These are phyloP conservation scores for Amia ocellicauda DNA, from an alignment of 2,113 vertebrate genomes.

Conservation along the genomic window DNA sequence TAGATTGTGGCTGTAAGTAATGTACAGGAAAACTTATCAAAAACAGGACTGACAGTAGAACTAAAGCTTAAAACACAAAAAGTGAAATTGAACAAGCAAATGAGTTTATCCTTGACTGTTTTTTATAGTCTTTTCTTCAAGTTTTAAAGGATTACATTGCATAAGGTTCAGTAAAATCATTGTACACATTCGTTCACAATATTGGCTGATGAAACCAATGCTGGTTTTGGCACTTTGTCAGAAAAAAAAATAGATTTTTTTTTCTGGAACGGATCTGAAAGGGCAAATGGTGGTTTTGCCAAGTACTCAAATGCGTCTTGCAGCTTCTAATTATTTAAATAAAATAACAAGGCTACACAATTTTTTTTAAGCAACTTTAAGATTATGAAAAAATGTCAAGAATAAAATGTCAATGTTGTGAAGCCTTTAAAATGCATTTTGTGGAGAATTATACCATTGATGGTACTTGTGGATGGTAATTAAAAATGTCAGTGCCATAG, in stretches of 20 bases:
- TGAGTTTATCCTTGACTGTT: slow-evolving; percentile 14
- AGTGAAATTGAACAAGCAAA: slow-evolving; percentile 27
- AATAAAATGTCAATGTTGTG: no score
- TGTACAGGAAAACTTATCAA: neutral
- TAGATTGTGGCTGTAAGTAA: neutral
- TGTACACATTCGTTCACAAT: slow-evolving; percentile 22
- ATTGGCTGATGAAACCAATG: slow-evolving; percentile 35
- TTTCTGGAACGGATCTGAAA: no score
- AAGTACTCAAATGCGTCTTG: neutral
- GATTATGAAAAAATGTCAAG: no score
- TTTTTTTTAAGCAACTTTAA: no score
- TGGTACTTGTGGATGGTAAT: no score
- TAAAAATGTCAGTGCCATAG: no score
- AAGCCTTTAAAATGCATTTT: no score
- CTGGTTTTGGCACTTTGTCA: slow-evolving; percentile 58
- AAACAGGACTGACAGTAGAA: slow-evolving; percentile 5
- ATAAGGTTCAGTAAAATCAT: slow-evolving; percentile 28
- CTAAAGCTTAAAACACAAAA: neutral
- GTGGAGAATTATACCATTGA: no score
- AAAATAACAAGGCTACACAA: neutral
- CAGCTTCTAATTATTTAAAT: neutral
- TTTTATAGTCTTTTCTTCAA: slow-evolving; percentile 5
- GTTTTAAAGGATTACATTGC: slow-evolving; percentile 21
- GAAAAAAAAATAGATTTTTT: slow-evolving; percentile 1
- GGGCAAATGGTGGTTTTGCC: no score